These are phyloP conservation scores for Oreochromis mossambicus DNA, from an alignment of 2,797 vertebrate genomes.

Conservation along the genomic window DNA sequence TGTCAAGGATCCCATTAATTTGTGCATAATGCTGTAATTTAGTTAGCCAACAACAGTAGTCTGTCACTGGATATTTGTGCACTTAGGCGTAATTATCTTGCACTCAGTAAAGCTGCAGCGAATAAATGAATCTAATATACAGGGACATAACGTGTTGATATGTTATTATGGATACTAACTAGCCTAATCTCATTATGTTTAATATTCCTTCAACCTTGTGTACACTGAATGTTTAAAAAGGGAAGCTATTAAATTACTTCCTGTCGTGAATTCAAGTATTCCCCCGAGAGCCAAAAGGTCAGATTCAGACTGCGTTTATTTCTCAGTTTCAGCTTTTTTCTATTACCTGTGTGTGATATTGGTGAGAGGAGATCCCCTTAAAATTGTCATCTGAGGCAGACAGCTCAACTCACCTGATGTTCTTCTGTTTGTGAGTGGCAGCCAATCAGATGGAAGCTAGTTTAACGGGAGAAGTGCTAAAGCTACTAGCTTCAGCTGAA, in stretches of 20 bases:
- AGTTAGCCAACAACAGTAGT: not conserved
- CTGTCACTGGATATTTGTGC: not conserved
- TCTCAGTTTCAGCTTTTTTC: not conserved
- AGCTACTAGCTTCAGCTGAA: not conserved
- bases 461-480: not conserved
- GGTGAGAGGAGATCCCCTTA: not conserved
- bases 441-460: not conserved
- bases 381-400: not conserved
- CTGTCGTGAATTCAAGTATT: not conserved
- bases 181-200: not conserved
- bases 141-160: not conserved
- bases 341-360: not conserved
- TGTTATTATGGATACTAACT: not conserved
- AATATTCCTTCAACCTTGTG: not conserved
- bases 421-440: not conserved
- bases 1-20: not conserved
- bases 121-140: not conserved
- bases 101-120: not conserved
- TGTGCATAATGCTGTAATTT: not conserved
- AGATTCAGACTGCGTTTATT: not conserved
- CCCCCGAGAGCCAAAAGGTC: not conserved
- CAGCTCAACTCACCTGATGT: not conserved
- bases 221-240: not conserved
- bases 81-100: not conserved
- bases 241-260: not conserved